Evolutionary conservation across 2,113 vertebrate genomes (phyloP).

Genomic region (Brachirus orientalis): DNA sequence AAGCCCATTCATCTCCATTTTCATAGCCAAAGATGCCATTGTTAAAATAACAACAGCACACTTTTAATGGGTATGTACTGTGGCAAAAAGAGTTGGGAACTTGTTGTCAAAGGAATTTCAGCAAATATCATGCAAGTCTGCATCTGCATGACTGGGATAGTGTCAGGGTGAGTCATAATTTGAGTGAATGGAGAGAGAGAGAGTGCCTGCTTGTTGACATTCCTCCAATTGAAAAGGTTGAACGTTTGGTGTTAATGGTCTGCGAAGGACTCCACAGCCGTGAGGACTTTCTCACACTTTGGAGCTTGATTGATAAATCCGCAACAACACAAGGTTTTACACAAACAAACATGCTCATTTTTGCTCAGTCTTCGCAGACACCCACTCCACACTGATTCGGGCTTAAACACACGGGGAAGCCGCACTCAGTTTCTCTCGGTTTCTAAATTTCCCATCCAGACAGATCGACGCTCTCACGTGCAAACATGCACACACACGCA

Average conservation of each 20-base stretch:
- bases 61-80: slow-evolving; percentile 17
- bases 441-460: slow-evolving; percentile 42
- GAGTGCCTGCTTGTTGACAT: slow-evolving; percentile 70
- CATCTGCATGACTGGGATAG: slow-evolving; percentile 71
- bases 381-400: neutral
- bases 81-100: slow-evolving; percentile 11
- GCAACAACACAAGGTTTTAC: too few relatives aligned
- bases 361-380: too few relatives aligned
- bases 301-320: slow-evolving; percentile 7
- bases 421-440: slow-evolving; percentile 3
- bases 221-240: slow-evolving; percentile 64
- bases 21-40: slow-evolving; percentile 33
- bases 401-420: neutral
- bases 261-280: slow-evolving; percentile 46
- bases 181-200: slow-evolving; percentile 54
- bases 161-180: slow-evolving; percentile 63
- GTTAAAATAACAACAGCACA: neutral
- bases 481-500: slow-evolving; percentile 46
- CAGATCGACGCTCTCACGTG: slow-evolving; percentile 43
- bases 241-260: slow-evolving; percentile 47
- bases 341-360: too few relatives aligned
- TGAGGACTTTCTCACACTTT: slow-evolving; percentile 76
- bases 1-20: slow-evolving; percentile 25
- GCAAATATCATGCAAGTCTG: slow-evolving; percentile 74
- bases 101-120: slow-evolving; percentile 58